Percentiles rank a stretch among this genome's conserved stretches.
Conservation (phyloP, 2,888 invertebrate genomes). For the Axea sp. region DNA sequence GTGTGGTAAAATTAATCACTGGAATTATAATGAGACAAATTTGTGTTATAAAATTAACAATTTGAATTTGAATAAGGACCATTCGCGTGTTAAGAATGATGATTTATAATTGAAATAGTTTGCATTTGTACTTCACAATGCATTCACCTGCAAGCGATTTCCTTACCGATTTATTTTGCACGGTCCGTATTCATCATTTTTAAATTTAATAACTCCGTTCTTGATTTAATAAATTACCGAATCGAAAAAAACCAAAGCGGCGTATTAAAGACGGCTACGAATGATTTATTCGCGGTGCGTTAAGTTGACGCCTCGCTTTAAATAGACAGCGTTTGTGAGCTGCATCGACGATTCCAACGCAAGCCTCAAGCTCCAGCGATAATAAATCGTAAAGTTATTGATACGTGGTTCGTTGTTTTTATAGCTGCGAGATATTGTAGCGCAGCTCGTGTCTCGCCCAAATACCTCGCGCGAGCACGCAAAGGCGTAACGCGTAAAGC, state of each 20-base stretch:
- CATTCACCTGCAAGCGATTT: no score
- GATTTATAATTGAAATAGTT: no score
- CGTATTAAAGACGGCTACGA: not conserved
- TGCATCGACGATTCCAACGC: slow-evolving; percentile 15
- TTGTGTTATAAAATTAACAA: no score
- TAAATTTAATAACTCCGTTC: not conserved
- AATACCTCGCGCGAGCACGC: slow-evolving; percentile 36
- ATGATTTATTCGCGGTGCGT: slow-evolving; percentile 20
- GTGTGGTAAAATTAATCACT: no score
- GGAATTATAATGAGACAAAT: no score
- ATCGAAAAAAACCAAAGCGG: slow-evolving; percentile 4
- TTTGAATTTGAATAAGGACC: no score
- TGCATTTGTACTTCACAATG: no score
- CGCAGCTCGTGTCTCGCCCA: slow-evolving; percentile 50
- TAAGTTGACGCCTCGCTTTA: slow-evolving; percentile 37
- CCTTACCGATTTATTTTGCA: no score
- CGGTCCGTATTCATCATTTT: no score
- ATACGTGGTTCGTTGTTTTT: slow-evolving; percentile 49
- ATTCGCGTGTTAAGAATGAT: no score
- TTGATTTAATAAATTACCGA: slow-evolving; percentile 13
- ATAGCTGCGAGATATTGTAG: slow-evolving; percentile 49
- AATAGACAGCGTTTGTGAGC: slow-evolving; percentile 34
- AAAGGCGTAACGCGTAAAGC: slow-evolving; percentile 45
- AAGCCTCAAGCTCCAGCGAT: slow-evolving; percentile 31
- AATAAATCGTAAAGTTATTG: slow-evolving; percentile 54